Conservation (phyloP, 2,797 vertebrate genomes). For the Pelobates cultripes region DNA sequence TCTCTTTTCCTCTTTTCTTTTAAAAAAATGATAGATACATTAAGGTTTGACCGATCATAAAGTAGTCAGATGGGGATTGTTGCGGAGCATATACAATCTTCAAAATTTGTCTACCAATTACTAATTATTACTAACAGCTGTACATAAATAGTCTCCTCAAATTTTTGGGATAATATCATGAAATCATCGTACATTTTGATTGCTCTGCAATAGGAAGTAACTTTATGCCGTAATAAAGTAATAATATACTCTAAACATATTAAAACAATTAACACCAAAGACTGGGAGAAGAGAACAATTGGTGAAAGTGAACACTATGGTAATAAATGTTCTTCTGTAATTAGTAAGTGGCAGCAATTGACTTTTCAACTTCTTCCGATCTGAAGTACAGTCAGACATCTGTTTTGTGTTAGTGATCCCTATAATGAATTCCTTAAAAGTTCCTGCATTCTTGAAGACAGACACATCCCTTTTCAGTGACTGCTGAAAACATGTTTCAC, state of each 20-base stretch:
- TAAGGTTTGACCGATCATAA: no score
- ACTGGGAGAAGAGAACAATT: not conserved
- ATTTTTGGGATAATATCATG: no score
- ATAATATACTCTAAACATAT: not conserved
- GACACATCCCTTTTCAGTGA: slow-evolving; percentile 34
- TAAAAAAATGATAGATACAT: no score
- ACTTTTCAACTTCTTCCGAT: slow-evolving; percentile 19
- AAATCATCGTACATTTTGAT: no score
- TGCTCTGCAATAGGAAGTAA: not conserved
- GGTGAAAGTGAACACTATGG: slow-evolving; percentile 9
- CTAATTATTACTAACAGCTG: no score
- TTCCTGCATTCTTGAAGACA: slow-evolving; percentile 16
- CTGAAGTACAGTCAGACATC: slow-evolving; percentile 34
- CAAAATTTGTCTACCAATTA: no score
- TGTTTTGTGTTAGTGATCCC: slow-evolving; percentile 31
- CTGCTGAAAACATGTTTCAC: slow-evolving; percentile 10
- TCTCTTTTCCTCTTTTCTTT: no score
- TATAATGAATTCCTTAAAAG: slow-evolving; percentile 34
- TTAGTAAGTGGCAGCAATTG: slow-evolving; percentile 30
- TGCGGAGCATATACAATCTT: no score
- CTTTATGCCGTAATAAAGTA: not conserved
- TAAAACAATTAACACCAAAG: not conserved
- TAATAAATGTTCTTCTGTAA: slow-evolving; percentile 14
- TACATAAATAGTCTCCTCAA: no score
- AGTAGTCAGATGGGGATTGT: no score